phyloP scores from a whole-genome alignment of 2,888 invertebrate genomes.

The Mythimna ferrago region DNA sequence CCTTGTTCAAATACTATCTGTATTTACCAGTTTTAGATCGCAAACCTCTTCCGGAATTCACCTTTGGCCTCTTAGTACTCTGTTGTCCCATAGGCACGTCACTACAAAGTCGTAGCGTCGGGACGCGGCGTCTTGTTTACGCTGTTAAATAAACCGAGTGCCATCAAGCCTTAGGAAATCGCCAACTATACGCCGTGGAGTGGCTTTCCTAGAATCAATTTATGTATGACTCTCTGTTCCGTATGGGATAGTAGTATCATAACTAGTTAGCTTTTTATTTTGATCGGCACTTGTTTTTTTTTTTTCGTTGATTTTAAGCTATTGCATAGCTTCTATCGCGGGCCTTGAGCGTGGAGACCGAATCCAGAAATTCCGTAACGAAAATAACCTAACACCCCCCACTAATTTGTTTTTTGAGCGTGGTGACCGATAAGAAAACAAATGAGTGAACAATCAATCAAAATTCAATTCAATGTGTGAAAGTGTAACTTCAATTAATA shows the following conservation, averaged over 20 bases:
- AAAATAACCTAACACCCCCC: too few relatives aligned
- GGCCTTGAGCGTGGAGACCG: too few relatives aligned
- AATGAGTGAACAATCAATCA: too few relatives aligned
- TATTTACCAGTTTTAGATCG: background rate
- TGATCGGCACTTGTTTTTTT: background rate
- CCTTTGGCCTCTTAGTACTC: background rate
- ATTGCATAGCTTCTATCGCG: too few relatives aligned
- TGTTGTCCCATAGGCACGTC: conserved; percentile 18
- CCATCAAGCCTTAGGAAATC: conserved; percentile 76
- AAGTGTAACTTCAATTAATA: too few relatives aligned
- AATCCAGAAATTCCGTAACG: too few relatives aligned
- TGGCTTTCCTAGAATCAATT: conserved; percentile 66
- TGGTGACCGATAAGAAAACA: too few relatives aligned
- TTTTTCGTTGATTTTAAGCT: background rate
- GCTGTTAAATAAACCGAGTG: conserved; percentile 73
- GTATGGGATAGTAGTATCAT: background rate
- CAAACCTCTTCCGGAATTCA: conserved; percentile 2
- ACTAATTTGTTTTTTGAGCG: too few relatives aligned
- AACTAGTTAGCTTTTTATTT: background rate
- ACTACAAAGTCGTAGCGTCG: conserved; percentile 9
- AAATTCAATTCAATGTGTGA: too few relatives aligned
- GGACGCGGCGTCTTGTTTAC: conserved; percentile 69
- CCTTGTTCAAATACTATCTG: background rate
- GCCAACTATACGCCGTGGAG: conserved; percentile 65
- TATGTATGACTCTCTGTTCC: conserved; percentile 21